phyloP scores from a whole-genome alignment of 2,888 invertebrate species.

The Drosophila barbarae region DNA sequence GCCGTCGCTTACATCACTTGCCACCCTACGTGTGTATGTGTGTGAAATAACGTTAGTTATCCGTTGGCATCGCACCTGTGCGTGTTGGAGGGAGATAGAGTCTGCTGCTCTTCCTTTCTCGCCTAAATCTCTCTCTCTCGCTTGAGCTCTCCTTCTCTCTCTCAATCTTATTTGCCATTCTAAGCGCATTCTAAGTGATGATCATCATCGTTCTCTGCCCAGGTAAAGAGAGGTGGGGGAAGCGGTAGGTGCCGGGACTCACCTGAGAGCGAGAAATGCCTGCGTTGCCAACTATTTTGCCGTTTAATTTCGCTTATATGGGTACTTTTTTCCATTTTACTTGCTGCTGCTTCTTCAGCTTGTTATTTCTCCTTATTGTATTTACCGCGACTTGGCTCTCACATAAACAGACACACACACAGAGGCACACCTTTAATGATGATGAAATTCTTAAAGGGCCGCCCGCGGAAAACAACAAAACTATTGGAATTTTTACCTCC shows the following conservation, averaged over 20 bases:
- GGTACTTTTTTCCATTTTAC: conserved; percentile 54
- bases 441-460: conserved; percentile 63
- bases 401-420: conserved; percentile 23
- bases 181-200: conserved; percentile 71
- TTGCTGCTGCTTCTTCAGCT: conserved; percentile 34
- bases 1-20: conserved; percentile 68
- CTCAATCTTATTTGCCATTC: conserved; percentile 72
- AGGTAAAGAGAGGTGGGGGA: neutral
- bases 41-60: conserved; percentile 74
- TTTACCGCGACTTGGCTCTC: conserved; percentile 43
- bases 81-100: conserved; percentile 29
- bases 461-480: conserved; percentile 21
- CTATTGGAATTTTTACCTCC: conserved; percentile 36
- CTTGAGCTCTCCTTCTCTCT: conserved; percentile 17
- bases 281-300: conserved; percentile 74
- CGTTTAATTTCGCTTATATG: conserved; percentile 74
- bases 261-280: conserved; percentile 41
- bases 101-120: conserved; percentile 1
- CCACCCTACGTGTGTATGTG: conserved; percentile 38
- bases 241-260: conserved; percentile 5
- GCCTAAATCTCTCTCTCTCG: conserved; percentile 8
- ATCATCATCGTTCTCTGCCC: conserved; percentile 40
- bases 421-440: conserved; percentile 41
- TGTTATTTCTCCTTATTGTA: conserved; percentile 59
- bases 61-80: conserved; percentile 57